Base-by-base conservation (phyloP, 1,140 invertebrate genomes). In the Acarapis woodi region DNA sequence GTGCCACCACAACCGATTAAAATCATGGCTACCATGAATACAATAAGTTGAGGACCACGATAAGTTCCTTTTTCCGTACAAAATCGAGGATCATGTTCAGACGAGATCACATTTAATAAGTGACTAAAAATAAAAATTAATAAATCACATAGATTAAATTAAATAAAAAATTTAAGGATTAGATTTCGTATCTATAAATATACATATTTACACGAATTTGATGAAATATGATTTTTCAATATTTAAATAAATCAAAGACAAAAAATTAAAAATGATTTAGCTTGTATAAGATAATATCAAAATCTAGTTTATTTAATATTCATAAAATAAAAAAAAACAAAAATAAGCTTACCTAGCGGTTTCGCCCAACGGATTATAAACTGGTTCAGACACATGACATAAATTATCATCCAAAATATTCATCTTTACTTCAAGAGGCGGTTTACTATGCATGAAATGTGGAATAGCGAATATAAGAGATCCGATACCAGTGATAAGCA, bases 1-100 rank as follows among this genome's bases (percentile, higher is more conserved):
- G 62, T 61, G 2, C 60, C 60, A 6, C 62, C 62, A 32, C 56
- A 56, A 9, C 62, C 62, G 33, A 64, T 60, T 32, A 64, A 44
- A 23, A 62, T 44, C 49, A 63, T 61, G 0, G 62, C 59, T 4
- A 57, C 40, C 43, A 62, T 57, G 26, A 64, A 53, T 25, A 63
- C 55, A 28, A 62, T 43, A 34, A 64, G 58, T 34, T 61, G 59
- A 21, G 55, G 45, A 43, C 46, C 47, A 45, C 55, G 55, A 29
- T 37, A 47, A 41, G 35, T 42, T 34, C 39, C 26, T 31, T 42
- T 42, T 26, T 48, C 40, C 38, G 32, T 38, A 23, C 43, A 44
- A 36, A 38, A 32, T 33, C 32, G 39, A 29, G 41, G 46, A 30
- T 44, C 42, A 24, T 25, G 35, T n/a, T 42, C 34, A 28, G 33